Conservation (phyloP, 2,797 vertebrate genomes). For the Bryconaethiops microstoma region DNA sequence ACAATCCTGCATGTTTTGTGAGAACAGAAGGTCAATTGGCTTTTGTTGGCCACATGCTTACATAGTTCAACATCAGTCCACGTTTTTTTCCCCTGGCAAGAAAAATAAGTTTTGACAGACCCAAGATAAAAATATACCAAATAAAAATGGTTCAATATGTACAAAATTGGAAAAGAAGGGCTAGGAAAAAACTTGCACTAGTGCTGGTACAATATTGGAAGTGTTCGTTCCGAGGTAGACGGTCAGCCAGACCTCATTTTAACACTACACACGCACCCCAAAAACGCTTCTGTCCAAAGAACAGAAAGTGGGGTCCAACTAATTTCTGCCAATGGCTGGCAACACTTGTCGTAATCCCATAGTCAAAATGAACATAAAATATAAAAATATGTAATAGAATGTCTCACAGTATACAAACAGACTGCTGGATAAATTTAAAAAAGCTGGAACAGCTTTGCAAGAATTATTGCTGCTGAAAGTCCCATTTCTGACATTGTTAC, state of each 20-base stretch:
- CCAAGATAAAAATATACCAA: slow-evolving; percentile 30
- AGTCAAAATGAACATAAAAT: slow-evolving; percentile 29
- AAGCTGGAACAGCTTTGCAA: slow-evolving; percentile 22
- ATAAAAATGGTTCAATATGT: slow-evolving; percentile 24
- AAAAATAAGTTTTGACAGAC: slow-evolving; percentile 10
- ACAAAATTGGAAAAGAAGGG: slow-evolving; percentile 26
- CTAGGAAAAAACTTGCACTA: slow-evolving; percentile 24
- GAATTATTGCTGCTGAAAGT: slow-evolving; percentile 49
- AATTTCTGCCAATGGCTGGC: background rate
- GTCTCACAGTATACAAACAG: slow-evolving; percentile 27
- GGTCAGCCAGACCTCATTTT: slow-evolving; percentile 25
- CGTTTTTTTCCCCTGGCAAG: background rate
- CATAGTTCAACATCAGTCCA: slow-evolving; percentile 12
- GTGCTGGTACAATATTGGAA: slow-evolving; percentile 32
- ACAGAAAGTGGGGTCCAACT: background rate
- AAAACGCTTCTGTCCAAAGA: slow-evolving; percentile 31
- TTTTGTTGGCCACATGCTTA: background rate
- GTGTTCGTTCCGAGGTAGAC: slow-evolving; percentile 33
- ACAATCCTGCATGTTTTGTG: background rate
- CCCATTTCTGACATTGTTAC: slow-evolving; percentile 13
- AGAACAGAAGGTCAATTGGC: background rate
- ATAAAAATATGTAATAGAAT: slow-evolving; percentile 21
- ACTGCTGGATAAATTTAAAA: slow-evolving; percentile 33
- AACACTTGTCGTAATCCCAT: background rate
- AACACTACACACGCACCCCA: slow-evolving; percentile 18